phyloP scores from a whole-genome alignment of 2,113 vertebrate genomes.

The Furnarius figulus region DNA sequence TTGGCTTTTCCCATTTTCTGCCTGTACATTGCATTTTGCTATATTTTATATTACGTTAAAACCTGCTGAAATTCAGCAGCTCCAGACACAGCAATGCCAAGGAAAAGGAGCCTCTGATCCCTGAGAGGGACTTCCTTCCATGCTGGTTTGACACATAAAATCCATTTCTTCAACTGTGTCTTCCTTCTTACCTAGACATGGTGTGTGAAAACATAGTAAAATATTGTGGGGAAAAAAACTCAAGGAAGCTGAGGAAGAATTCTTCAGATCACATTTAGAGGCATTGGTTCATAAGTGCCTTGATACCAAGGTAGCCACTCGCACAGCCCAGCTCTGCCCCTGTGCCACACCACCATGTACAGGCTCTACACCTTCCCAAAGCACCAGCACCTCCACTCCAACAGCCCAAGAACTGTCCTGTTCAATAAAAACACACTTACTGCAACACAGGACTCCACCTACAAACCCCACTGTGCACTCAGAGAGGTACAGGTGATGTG shows the following conservation, averaged over 20 bases:
- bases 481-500: neutral
- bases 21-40: neutral
- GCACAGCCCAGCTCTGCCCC: neutral
- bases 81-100: neutral
- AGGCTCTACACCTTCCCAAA: neutral
- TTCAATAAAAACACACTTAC: neutral
- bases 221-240: neutral
- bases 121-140: neutral
- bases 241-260: neutral
- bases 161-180: slow-evolving; percentile 15
- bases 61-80: neutral
- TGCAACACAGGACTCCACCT: neutral
- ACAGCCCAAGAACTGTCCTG: neutral
- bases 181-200: neutral
- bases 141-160: slow-evolving; percentile 28
- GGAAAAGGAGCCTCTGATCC: slow-evolving; percentile 7
- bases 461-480: neutral
- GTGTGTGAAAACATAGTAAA: slow-evolving; percentile 32
- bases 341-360: fast-evolving
- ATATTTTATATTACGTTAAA: neutral
- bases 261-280: neutral
- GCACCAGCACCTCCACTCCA: neutral
- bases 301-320: neutral
- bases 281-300: neutral
- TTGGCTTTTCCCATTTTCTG: neutral